Conservation (phyloP, 2,797 vertebrate genomes). For the Mergus octosetaceus region DNA sequence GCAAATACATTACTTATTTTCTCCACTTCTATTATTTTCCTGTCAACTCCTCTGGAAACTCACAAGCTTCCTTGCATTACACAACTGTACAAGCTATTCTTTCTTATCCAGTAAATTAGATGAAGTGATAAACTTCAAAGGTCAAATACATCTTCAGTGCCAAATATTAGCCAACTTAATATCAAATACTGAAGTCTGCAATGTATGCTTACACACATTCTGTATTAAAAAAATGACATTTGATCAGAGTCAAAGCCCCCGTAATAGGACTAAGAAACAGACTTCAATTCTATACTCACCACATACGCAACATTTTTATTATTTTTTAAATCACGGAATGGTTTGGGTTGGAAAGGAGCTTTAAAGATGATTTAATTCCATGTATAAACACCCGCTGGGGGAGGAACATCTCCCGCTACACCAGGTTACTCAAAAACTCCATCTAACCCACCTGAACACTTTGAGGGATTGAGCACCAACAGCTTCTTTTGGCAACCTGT, state of each 20-base stretch:
- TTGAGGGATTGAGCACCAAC: too few relatives aligned
- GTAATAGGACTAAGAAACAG: background rate
- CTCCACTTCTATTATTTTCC: constrained; percentile 11
- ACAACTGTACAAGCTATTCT: background rate
- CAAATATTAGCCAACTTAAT: background rate
- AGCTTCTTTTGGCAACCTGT: too few relatives aligned
- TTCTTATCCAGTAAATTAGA: background rate
- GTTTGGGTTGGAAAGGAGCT: too few relatives aligned
- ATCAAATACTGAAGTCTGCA: background rate
- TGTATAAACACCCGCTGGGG: too few relatives aligned
- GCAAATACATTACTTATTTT: background rate
- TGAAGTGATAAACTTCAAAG: background rate
- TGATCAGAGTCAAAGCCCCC: background rate
- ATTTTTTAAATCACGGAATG: too few relatives aligned
- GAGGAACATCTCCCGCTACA: too few relatives aligned
- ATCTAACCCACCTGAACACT: too few relatives aligned
- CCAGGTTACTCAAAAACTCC: too few relatives aligned
- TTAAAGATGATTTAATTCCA: too few relatives aligned
- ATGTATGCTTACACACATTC: background rate
- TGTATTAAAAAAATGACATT: background rate
- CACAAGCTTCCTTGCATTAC: background rate
- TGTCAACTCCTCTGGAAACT: background rate
- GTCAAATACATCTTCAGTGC: background rate
- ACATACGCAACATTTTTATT: background rate
- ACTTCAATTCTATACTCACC: background rate